These are phyloP conservation scores for Cepaea hortensis DNA, from an alignment of 2,888 invertebrate genomes.

Conservation along the genomic window DNA sequence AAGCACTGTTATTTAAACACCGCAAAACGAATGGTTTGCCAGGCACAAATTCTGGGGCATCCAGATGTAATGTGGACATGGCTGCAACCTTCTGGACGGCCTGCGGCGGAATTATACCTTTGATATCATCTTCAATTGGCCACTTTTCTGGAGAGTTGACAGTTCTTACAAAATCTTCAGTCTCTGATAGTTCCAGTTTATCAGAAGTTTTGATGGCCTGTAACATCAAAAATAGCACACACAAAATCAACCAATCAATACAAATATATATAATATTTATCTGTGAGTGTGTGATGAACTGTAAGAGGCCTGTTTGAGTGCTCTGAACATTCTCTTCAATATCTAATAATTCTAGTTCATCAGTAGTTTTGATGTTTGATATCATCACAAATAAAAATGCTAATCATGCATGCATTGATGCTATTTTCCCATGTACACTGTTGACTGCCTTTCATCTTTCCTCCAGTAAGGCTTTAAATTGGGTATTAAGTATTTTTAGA, in stretches of 20 bases:
- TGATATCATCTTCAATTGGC: constrained; percentile 80
- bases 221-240: neutral
- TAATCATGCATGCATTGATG: too few relatives aligned
- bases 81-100: constrained; percentile 51
- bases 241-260: neutral
- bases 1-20: constrained; percentile 24
- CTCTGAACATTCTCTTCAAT: too few relatives aligned
- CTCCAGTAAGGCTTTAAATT: too few relatives aligned
- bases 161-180: constrained; percentile 88
- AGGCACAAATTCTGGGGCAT: constrained; percentile 91
- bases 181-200: constrained; percentile 84
- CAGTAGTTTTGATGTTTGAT: too few relatives aligned
- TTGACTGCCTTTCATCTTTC: too few relatives aligned
- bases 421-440: too few relatives aligned
- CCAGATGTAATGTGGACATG: constrained; percentile 82
- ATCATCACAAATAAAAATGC: too few relatives aligned
- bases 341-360: too few relatives aligned
- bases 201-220: constrained; percentile 87
- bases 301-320: too few relatives aligned
- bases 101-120: constrained; percentile 47
- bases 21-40: constrained; percentile 64
- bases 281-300: neutral
- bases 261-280: neutral
- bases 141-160: constrained; percentile 87
- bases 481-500: too few relatives aligned